These are phyloP conservation scores for Rattus rattus DNA, from an alignment of 2,113 vertebrate species.

Conservation along the genomic window DNA sequence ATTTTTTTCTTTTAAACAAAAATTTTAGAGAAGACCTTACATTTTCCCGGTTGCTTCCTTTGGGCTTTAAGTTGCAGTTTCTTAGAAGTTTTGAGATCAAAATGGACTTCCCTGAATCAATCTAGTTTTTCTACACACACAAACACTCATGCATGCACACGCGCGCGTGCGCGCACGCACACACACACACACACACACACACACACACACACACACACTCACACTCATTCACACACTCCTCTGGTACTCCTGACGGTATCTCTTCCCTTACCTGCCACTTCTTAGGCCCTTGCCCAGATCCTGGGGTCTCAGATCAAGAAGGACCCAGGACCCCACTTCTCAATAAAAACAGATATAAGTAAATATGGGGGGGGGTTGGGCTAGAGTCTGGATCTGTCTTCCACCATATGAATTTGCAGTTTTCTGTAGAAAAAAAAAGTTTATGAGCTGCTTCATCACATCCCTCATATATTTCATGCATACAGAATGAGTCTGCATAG, in stretches of 20 bases:
- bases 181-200: no score
- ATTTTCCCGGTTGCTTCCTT: slow-evolving; percentile 88
- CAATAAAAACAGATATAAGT: slow-evolving; percentile 93
- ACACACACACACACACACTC: no score
- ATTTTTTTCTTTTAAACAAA: not conserved
- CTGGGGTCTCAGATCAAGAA: slow-evolving; percentile 93
- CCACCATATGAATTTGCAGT: not conserved
- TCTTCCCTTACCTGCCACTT: slow-evolving; percentile 94
- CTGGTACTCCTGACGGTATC: slow-evolving; percentile 93
- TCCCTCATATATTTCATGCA: not conserved
- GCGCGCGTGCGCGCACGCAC: no score
- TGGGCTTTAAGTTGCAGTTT: slow-evolving; percentile 92
- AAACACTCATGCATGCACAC: not conserved
- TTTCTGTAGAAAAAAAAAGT: slow-evolving; percentile 64
- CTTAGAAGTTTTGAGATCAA: slow-evolving; percentile 91
- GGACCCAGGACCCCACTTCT: slow-evolving; percentile 93
- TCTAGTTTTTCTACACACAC: slow-evolving; percentile 91
- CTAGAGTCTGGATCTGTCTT: not conserved
- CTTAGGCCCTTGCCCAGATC: slow-evolving; percentile 93
- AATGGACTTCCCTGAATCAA: slow-evolving; percentile 93
- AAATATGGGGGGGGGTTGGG: slow-evolving; percentile 90
- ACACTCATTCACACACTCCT: slow-evolving; percentile 85
- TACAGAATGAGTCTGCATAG: not conserved
- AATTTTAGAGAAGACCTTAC: slow-evolving; percentile 88
- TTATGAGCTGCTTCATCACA: not conserved